A percentile compares a stretch with the other conserved stretches of the same genome.
phyloP scores from a whole-genome alignment of 2,797 vertebrate genomes.

The Gastrophryne carolinensis region DNA sequence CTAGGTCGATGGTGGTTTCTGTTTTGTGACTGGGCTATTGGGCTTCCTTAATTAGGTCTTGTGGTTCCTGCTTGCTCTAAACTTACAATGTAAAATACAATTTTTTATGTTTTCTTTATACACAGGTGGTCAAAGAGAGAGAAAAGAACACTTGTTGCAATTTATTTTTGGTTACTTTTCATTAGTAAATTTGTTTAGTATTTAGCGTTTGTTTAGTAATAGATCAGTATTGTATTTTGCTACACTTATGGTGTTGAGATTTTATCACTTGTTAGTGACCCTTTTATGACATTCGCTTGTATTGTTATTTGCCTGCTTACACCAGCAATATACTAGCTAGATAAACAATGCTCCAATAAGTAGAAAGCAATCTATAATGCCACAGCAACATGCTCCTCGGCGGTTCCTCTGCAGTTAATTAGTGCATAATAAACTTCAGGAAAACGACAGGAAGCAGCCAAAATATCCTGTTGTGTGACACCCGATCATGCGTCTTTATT shows the following conservation, averaged over 20 bases:
- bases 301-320: slow-evolving; percentile 48
- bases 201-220: too few relatives aligned
- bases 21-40: too few relatives aligned
- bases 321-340: slow-evolving; percentile 29
- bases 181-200: too few relatives aligned
- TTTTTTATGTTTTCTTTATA: too few relatives aligned
- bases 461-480: slow-evolving; percentile 53
- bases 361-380: slow-evolving; percentile 43
- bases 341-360: slow-evolving; percentile 48
- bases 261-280: background rate
- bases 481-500: slow-evolving; percentile 47
- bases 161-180: too few relatives aligned
- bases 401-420: slow-evolving; percentile 46
- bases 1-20: too few relatives aligned
- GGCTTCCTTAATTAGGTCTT: too few relatives aligned
- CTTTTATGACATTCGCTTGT: slow-evolving; percentile 13
- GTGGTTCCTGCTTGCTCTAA: too few relatives aligned
- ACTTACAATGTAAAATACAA: too few relatives aligned
- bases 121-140: too few relatives aligned
- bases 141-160: too few relatives aligned
- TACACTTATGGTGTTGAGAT: background rate
- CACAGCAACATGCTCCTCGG: slow-evolving; percentile 36
- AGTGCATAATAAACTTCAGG: slow-evolving; percentile 49
- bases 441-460: slow-evolving; percentile 45
- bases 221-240: too few relatives aligned